Evolutionary conservation across 2,888 invertebrate species (phyloP).

Genomic region (Drosophila peninsularis): DNA sequence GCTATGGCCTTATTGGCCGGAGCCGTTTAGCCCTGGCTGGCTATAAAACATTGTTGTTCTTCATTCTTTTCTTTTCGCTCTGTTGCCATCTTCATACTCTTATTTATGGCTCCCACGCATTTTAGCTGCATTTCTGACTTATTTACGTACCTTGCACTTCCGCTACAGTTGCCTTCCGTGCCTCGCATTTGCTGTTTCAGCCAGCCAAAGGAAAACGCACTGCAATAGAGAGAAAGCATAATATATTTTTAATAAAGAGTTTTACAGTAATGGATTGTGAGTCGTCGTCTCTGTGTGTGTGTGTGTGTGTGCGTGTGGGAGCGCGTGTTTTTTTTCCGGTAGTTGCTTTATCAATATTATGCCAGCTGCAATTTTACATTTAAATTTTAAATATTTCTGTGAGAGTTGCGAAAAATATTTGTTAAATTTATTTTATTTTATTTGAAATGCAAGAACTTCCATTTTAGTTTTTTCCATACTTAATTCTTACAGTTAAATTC

Average conservation of each 20-base stretch:
- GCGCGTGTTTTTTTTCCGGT: not conserved
- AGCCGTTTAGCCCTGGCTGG: constrained; percentile 32
- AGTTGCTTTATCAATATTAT: constrained; percentile 10
- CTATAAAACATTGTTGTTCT: constrained; percentile 37
- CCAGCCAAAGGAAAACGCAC: constrained; percentile 21
- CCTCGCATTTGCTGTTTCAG: constrained; percentile 6
- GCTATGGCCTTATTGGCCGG: constrained; percentile 23
- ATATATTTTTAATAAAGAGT: constrained; percentile 37
- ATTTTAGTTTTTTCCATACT: not conserved
- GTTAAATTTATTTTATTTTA: not conserved
- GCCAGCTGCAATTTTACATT: constrained; percentile 6
- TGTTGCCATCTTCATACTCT: not conserved
- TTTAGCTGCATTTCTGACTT: constrained; percentile 58
- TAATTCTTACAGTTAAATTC: not conserved
- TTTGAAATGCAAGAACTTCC: not conserved
- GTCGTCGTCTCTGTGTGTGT: not conserved
- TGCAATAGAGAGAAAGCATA: constrained; percentile 44
- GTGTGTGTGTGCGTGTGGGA: not conserved
- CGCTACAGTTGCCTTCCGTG: constrained; percentile 22
- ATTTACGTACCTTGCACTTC: constrained; percentile 66
- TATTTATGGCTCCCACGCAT: constrained; percentile 59
- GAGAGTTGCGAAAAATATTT: not conserved
- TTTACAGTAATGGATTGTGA: constrained; percentile 22
- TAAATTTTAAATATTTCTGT: not conserved
- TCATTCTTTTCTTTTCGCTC: not conserved